A percentile compares a stretch with the other conserved stretches of the same genome.
Evolutionary conservation across 2,113 vertebrate species (phyloP).

Genomic region (Corvus cornix): DNA sequence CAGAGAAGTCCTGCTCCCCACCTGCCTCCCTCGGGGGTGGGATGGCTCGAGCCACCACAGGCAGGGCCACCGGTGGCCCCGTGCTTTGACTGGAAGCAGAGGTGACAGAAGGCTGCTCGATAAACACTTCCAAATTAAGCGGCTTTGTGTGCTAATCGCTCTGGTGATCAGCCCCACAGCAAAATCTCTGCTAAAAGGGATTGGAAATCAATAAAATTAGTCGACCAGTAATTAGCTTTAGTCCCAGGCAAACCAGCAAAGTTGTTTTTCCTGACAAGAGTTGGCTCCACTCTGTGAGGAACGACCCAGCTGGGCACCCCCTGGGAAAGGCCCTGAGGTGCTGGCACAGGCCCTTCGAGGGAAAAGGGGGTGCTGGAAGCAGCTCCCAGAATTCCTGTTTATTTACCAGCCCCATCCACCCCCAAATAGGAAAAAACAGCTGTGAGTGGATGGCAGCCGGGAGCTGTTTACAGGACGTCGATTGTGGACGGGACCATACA

Average conservation of each 20-base stretch:
- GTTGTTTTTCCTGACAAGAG: background rate
- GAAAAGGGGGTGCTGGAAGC: background rate
- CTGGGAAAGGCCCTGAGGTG: background rate
- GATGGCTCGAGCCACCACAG: accelerated
- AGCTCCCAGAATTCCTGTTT: background rate
- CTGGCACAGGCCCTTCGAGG: background rate
- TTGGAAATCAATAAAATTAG: slow-evolving; percentile 73
- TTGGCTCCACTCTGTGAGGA: accelerated
- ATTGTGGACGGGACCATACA: slow-evolving; percentile 37
- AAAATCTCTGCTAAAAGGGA: slow-evolving; percentile 66
- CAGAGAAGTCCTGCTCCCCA: background rate
- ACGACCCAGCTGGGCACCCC: accelerated
- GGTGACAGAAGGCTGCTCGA: slow-evolving; percentile 66
- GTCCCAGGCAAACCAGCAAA: slow-evolving; percentile 7
- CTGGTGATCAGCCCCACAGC: slow-evolving; percentile 56
- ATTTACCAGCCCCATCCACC: slow-evolving; percentile 34
- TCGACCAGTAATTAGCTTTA: slow-evolving; percentile 63
- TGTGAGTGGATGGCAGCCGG: background rate
- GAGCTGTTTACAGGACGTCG: slow-evolving; percentile 60
- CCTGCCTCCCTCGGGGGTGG: background rate
- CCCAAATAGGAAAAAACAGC: slow-evolving; percentile 44
- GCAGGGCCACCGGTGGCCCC: background rate
- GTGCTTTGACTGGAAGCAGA: slow-evolving; percentile 18
- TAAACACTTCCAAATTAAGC: slow-evolving; percentile 70
- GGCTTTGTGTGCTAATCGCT: slow-evolving; percentile 62